Evolutionary conservation across 1,140 invertebrate genomes (phyloP).

Genomic region (Parapsyche elsis): DNA sequence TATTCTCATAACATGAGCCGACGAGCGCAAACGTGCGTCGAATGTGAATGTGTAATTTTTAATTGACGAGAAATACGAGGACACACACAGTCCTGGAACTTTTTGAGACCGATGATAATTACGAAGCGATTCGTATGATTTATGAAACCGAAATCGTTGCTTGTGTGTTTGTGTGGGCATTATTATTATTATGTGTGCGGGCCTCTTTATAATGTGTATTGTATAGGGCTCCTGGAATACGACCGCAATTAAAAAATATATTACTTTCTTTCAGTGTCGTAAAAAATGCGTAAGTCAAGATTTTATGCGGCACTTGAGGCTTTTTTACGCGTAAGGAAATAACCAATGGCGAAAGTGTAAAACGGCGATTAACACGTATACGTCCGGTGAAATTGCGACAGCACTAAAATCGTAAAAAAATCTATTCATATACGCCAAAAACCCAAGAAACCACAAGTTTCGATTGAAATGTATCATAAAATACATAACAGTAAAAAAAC

Average conservation of each 20-base stretch:
- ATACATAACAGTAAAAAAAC: background rate
- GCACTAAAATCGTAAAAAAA: too few relatives aligned
- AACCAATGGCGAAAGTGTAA: too few relatives aligned
- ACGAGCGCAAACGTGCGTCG: background rate
- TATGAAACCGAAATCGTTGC: background rate
- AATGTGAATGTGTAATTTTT: background rate
- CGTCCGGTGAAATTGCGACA: too few relatives aligned
- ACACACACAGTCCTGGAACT: too few relatives aligned
- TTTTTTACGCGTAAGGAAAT: background rate
- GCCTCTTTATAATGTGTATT: too few relatives aligned
- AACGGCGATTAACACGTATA: too few relatives aligned
- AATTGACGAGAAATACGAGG: too few relatives aligned
- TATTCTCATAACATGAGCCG: background rate
- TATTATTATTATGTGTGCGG: too few relatives aligned
- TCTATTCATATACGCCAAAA: background rate
- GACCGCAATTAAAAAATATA: conserved; percentile 22
- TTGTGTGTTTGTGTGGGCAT: background rate
- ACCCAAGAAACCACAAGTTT: background rate
- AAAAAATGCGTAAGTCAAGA: conserved; percentile 7
- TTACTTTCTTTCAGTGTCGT: conserved; percentile 4
- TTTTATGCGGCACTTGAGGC: conserved; percentile 20
- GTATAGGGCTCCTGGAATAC: background rate
- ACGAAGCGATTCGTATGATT: conserved; percentile 11
- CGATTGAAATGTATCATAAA: too few relatives aligned
- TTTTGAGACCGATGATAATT: background rate